phyloP scores from a whole-genome alignment of 2,113 vertebrate species.

The Psilopsiagon aurifrons region DNA sequence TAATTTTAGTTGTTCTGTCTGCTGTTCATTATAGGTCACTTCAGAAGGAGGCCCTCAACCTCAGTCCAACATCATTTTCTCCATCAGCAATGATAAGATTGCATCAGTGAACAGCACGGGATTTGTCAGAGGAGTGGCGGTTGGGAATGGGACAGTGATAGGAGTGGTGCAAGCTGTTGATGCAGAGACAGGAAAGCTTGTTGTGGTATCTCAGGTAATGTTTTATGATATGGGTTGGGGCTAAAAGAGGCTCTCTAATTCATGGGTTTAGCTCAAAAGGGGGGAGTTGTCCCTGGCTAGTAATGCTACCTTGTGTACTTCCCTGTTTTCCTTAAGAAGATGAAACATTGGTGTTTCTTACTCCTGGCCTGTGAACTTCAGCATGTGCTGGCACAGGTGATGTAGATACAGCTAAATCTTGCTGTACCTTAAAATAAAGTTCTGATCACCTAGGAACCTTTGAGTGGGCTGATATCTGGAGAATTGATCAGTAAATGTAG shows the following conservation, averaged over 20 bases:
- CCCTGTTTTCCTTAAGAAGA: not conserved
- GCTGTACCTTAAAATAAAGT: not conserved
- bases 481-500: not conserved
- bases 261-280: not conserved
- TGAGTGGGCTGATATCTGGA: not conserved
- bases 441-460: not conserved
- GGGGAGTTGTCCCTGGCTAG: not conserved
- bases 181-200: slow-evolving; percentile 87
- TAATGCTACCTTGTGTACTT: not conserved
- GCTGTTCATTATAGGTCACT: slow-evolving; percentile 79
- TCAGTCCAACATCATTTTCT: slow-evolving; percentile 93
- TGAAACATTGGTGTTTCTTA: not conserved
- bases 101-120: slow-evolving; percentile 81
- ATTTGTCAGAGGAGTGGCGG: slow-evolving; percentile 78
- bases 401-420: not conserved
- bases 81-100: slow-evolving; percentile 77
- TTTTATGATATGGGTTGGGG: not conserved
- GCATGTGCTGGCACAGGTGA: not conserved
- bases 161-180: slow-evolving; percentile 91
- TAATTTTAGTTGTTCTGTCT: not conserved
- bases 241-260: not conserved
- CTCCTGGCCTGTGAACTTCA: not conserved
- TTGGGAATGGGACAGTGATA: slow-evolving; percentile 84
- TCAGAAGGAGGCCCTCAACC: slow-evolving; percentile 96
- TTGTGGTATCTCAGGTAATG: slow-evolving; percentile 88